phyloP scores from a whole-genome alignment of 2,888 invertebrate genomes.

The Danaus chrysippus region DNA sequence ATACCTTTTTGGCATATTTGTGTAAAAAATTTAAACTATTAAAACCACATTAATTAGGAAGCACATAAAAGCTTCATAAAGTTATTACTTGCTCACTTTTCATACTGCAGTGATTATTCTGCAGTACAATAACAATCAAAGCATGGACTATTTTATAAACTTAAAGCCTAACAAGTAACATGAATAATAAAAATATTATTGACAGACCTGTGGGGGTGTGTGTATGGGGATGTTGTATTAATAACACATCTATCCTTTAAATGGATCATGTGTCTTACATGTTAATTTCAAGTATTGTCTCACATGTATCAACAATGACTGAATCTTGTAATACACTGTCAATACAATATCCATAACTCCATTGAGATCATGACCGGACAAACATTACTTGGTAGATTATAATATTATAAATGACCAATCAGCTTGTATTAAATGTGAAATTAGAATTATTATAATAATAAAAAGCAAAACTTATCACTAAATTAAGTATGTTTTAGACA shows the following conservation, averaged over 20 bases:
- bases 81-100: constrained; percentile 8
- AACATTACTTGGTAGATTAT: constrained; percentile 19
- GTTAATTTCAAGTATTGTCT: too few species aligned
- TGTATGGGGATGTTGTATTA: not conserved
- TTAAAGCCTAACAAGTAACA: not conserved
- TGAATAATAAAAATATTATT: not conserved
- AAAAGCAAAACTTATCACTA: constrained; percentile 42
- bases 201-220: not conserved
- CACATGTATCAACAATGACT: not conserved
- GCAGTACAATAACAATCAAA: constrained; percentile 8
- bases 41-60: constrained; percentile 21
- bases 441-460: constrained; percentile 24
- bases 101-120: constrained; percentile 7
- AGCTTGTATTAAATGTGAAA: constrained; percentile 18
- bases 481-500: constrained; percentile 54
- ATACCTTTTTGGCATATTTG: constrained; percentile 28
- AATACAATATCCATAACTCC: constrained; percentile 13
- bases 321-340: not conserved
- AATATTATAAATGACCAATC: constrained; percentile 7
- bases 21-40: constrained; percentile 19
- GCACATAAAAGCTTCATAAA: constrained; percentile 17
- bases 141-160: constrained; percentile 18
- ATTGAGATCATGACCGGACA: constrained; percentile 36
- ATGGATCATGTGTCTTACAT: too few species aligned
- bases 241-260: too few species aligned